phyloP scores from a whole-genome alignment of 2,797 vertebrate species.

The Onychomys arenicola region DNA sequence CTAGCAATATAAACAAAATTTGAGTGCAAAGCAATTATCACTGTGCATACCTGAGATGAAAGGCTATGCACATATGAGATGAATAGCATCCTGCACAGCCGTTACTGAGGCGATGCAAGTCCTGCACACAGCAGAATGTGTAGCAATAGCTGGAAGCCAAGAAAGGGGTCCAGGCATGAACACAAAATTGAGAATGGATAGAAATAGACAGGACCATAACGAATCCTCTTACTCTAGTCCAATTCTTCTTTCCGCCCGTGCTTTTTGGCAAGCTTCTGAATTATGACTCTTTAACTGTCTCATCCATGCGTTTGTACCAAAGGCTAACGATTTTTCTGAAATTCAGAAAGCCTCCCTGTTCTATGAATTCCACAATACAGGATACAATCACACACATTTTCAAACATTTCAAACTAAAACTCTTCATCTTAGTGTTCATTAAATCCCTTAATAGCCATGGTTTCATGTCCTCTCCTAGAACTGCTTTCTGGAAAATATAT shows the following conservation, averaged over 20 bases:
- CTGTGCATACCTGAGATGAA: not conserved
- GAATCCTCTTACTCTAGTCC: not conserved
- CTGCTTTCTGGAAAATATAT: not conserved
- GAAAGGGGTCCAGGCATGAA: not conserved
- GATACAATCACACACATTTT: not conserved
- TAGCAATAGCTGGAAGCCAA: not conserved
- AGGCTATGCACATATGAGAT: not conserved
- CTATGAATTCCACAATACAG: not conserved
- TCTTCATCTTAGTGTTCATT: not conserved
- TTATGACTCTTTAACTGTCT: not conserved
- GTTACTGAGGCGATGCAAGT: not conserved
- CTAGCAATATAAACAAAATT: not conserved
- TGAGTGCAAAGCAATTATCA: not conserved
- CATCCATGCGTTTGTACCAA: not conserved
- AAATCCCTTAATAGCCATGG: not conserved
- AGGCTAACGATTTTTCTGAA: not conserved
- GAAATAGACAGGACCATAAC: not conserved
- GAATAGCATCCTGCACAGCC: not conserved
- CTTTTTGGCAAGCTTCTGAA: not conserved
- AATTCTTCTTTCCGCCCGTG: not conserved
- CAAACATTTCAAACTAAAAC: not conserved
- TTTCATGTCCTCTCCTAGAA: not conserved
- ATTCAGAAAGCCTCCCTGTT: not conserved
- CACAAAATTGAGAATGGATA: not conserved
- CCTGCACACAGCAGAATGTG: not conserved